Conservation (phyloP, 2,113 vertebrate genomes). For the Calonectris borealis region DNA sequence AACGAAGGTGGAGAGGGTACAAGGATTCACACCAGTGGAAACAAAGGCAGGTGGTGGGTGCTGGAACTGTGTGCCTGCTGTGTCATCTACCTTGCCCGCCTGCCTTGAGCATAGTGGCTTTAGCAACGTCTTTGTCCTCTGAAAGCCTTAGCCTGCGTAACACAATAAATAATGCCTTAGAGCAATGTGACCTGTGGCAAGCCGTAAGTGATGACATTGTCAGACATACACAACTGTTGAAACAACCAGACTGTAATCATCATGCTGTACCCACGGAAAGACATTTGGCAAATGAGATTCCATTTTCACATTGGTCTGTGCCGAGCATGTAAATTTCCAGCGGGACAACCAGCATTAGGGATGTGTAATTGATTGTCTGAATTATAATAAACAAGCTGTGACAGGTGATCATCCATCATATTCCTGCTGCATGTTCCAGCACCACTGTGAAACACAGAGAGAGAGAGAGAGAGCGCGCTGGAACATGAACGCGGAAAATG, state of each 20-base stretch:
- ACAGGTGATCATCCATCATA: conserved; percentile 79
- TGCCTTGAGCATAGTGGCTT: conserved; percentile 7
- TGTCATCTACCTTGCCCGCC: neutral
- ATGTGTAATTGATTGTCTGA: conserved; percentile 81
- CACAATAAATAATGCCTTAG: conserved; percentile 69
- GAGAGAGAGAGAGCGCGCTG: neutral
- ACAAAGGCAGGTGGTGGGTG: neutral
- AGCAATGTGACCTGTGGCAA: conserved; percentile 68
- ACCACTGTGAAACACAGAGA: neutral
- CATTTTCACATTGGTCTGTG: conserved; percentile 77
- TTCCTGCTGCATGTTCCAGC: conserved; percentile 63
- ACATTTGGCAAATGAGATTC: conserved; percentile 80
- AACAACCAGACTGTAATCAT: conserved; percentile 72
- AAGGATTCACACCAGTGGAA: neutral
- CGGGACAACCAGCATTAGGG: conserved; percentile 70
- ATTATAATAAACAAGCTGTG: conserved; percentile 80
- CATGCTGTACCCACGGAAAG: conserved; percentile 61
- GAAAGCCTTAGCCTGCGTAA: conserved; percentile 31
- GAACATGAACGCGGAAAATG: neutral
- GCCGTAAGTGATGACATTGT: conserved; percentile 76
- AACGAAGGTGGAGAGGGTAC: neutral
- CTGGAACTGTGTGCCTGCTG: neutral
- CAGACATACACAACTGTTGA: conserved; percentile 71
- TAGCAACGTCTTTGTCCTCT: conserved; percentile 56
- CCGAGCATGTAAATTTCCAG: conserved; percentile 77